Percentiles rank a stretch among this genome's conserved stretches.
These are phyloP conservation scores for Sebastes kiyomatsui DNA, from an alignment of 2,797 vertebrate genomes.

Conservation along the genomic window DNA sequence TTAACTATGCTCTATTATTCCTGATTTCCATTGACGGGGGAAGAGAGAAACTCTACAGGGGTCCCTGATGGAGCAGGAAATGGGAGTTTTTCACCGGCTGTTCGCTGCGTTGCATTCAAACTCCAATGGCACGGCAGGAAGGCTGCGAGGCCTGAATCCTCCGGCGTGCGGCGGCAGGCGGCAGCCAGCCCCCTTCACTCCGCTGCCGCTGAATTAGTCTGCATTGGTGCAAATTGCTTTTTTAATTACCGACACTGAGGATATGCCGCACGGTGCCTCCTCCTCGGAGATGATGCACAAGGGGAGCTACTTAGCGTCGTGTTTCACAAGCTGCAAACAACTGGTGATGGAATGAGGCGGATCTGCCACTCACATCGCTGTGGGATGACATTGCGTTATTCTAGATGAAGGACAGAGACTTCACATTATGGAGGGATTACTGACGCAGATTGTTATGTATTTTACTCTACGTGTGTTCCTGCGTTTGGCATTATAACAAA, in stretches of 20 bases:
- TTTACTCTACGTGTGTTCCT: neutral
- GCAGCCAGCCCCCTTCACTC: constrained; percentile 36
- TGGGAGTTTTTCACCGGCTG: constrained; percentile 34
- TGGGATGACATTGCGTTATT: constrained; percentile 32
- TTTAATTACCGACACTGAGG: constrained; percentile 74
- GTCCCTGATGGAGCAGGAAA: constrained; percentile 49
- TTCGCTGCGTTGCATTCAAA: constrained; percentile 44
- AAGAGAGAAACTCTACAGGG: constrained; percentile 18
- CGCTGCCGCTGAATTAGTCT: constrained; percentile 51
- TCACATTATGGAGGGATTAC: constrained; percentile 29
- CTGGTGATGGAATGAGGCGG: constrained; percentile 34
- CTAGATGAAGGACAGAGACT: constrained; percentile 24
- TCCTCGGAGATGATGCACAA: constrained; percentile 49
- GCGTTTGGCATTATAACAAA: neutral
- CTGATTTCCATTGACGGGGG: constrained; percentile 47
- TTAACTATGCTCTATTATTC: constrained; percentile 37
- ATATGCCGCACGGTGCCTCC: constrained; percentile 43
- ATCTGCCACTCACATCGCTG: constrained; percentile 35
- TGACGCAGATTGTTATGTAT: constrained; percentile 1
- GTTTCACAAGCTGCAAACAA: constrained; percentile 67
- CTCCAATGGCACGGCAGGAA: constrained; percentile 45
- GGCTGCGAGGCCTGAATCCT: constrained; percentile 35
- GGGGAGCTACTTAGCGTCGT: constrained; percentile 59
- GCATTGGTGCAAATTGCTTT: constrained; percentile 71
- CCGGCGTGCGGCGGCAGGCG: neutral